A percentile compares a stretch with the other conserved stretches of the same genome.
Conservation (phyloP, 2,888 invertebrate genomes). For the Scaptomyza cyrtandrae region DNA sequence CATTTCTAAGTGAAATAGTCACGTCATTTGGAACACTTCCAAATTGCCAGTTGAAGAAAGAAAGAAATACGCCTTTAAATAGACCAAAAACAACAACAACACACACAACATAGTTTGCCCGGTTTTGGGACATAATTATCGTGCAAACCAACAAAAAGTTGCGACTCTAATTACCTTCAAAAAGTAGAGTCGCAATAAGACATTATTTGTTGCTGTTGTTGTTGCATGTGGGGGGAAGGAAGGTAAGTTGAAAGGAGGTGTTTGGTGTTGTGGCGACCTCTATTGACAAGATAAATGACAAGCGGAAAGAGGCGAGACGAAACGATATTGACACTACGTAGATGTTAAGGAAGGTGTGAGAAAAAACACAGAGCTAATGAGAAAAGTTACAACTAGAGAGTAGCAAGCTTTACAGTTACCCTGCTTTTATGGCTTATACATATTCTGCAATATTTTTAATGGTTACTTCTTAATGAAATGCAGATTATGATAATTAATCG, state of each 20-base stretch:
- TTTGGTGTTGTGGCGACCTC: slow-evolving; percentile 8
- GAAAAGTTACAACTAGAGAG: neutral
- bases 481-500: too few species aligned
- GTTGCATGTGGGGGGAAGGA: neutral
- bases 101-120: slow-evolving; percentile 24
- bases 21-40: slow-evolving; percentile 74
- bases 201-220: slow-evolving; percentile 7
- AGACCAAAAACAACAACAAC: slow-evolving; percentile 20
- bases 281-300: slow-evolving; percentile 65
- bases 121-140: slow-evolving; percentile 35
- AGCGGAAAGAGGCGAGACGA: slow-evolving; percentile 50
- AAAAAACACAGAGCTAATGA: slow-evolving; percentile 24
- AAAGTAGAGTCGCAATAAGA: slow-evolving; percentile 8
- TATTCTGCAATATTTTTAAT: neutral
- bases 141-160: slow-evolving; percentile 15
- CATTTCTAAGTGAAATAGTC: slow-evolving; percentile 67
- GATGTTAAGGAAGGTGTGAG: slow-evolving; percentile 34
- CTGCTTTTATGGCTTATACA: slow-evolving; percentile 6
- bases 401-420: slow-evolving; percentile 4
- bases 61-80: slow-evolving; percentile 51
- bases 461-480: too few species aligned
- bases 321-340: slow-evolving; percentile 48
- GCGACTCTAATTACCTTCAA: slow-evolving; percentile 62
- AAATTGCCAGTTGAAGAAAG: slow-evolving; percentile 46
- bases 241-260: too few species aligned